These are phyloP conservation scores for Hydropotes inermis DNA, from an alignment of 2,113 vertebrate genomes.

Conservation along the genomic window DNA sequence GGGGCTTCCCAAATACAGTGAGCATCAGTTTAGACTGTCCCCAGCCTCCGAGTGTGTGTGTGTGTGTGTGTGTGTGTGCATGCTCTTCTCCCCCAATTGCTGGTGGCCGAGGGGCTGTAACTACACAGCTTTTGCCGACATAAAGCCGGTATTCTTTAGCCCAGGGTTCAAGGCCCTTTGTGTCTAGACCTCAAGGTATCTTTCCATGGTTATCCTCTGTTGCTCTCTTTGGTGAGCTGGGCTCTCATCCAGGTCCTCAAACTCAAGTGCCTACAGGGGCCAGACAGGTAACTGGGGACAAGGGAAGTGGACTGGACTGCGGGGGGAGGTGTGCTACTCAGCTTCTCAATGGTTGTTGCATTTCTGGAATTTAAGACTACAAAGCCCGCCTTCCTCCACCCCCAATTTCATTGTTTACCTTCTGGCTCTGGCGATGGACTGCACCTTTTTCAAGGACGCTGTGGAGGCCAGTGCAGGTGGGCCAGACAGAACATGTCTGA, in stretches of 20 bases:
- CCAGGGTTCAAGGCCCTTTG: neutral
- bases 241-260: constrained; percentile 43
- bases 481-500: constrained; percentile 61
- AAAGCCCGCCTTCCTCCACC: neutral
- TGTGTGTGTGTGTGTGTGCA: neutral
- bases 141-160: neutral
- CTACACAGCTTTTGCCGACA: neutral
- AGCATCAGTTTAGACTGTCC: neutral
- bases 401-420: constrained; percentile 59
- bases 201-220: neutral
- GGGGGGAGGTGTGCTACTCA: neutral
- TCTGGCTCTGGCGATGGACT: constrained; percentile 50
- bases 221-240: neutral
- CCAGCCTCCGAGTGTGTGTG: neutral
- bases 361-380: constrained; percentile 67
- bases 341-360: constrained; percentile 51
- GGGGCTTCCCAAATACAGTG: neutral
- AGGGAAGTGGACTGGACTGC: neutral
- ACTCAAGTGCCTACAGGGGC: constrained; percentile 24
- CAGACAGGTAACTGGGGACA: constrained; percentile 61
- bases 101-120: neutral
- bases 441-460: constrained; percentile 41
- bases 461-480: neutral
- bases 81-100: neutral
- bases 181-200: constrained; percentile 13